phyloP scores from a whole-genome alignment of 1,140 invertebrate genomes.

The Pseudobourletiella spinata region DNA sequence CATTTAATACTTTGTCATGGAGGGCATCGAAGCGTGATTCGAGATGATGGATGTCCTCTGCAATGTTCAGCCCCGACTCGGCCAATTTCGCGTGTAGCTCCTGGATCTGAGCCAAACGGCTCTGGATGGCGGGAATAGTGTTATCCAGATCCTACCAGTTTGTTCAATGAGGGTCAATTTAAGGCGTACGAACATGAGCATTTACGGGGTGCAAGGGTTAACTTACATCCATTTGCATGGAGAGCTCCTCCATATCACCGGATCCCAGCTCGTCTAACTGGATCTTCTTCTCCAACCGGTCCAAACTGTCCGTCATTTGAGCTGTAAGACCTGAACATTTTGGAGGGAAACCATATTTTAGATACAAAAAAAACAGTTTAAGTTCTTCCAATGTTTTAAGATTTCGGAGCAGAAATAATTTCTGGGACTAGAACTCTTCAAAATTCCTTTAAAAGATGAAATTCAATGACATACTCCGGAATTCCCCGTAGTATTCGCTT shows the following conservation, averaged over 20 bases:
- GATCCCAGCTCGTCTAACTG: slow-evolving; percentile 58
- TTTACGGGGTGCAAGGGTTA: background rate
- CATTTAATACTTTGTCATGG: slow-evolving; percentile 10
- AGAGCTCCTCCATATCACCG: slow-evolving; percentile 89
- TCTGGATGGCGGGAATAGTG: background rate
- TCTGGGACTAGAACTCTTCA: slow-evolving; percentile 44
- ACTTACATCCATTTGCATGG: slow-evolving; percentile 52
- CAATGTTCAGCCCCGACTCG: background rate
- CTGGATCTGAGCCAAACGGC: slow-evolving; percentile 2
- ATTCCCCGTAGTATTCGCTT: slow-evolving; percentile 64
- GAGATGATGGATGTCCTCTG: background rate
- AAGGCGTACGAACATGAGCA: background rate
- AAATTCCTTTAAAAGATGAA: no score
- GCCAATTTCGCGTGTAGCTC: background rate
- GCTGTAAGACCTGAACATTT: no score
- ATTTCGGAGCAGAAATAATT: no score
- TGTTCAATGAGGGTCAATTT: background rate
- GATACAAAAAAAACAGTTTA: no score
- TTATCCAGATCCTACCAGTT: slow-evolving; percentile 6
- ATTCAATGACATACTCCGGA: slow-evolving; percentile 49
- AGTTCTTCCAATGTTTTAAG: no score
- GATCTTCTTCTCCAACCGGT: slow-evolving; percentile 69
- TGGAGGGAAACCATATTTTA: no score
- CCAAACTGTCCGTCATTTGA: slow-evolving; percentile 70
- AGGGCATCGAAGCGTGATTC: background rate